Evolutionary conservation across 1,140 invertebrate genomes (phyloP).

Genomic region (Drosophila orosa): DNA sequence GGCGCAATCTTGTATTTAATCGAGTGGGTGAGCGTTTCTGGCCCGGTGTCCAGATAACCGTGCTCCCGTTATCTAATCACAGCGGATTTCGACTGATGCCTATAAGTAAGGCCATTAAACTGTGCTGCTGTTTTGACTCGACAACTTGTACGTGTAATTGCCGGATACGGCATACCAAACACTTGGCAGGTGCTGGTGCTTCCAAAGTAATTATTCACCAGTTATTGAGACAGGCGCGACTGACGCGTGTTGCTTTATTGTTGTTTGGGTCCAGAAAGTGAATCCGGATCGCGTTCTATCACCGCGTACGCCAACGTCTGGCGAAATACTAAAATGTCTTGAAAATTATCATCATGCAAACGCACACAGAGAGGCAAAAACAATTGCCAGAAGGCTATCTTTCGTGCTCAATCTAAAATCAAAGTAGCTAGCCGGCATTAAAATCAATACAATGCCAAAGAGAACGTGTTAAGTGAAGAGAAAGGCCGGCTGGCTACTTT

Average conservation of each 20-base stretch:
- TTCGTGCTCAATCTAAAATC: constrained; percentile 52
- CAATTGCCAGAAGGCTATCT: constrained; percentile 32
- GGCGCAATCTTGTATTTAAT: constrained; percentile 33
- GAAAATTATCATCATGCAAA: constrained; percentile 33
- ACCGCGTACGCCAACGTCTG: constrained; percentile 52
- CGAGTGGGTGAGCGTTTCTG: constrained; percentile 35
- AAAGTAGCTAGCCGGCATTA: constrained; percentile 49
- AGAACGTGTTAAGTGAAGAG: constrained; percentile 1
- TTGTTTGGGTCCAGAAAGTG: constrained; percentile 7
- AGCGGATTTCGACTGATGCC: constrained; percentile 18
- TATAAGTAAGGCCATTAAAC: constrained; percentile 1
- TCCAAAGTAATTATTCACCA: constrained; percentile 10
- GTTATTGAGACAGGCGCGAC: constrained; percentile 6
- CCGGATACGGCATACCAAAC: constrained; percentile 9
- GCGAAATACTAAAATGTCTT: constrained; percentile 55
- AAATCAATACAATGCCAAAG: constrained; percentile 43
- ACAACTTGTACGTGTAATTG: background rate
- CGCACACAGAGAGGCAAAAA: constrained; percentile 32
- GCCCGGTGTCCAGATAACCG: constrained; percentile 49
- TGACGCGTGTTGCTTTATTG: background rate
- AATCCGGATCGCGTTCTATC: constrained; percentile 14
- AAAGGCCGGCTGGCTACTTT: background rate
- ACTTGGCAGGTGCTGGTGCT: constrained; percentile 49
- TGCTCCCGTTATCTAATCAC: constrained; percentile 59
- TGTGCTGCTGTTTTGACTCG: background rate